Base-by-base conservation (phyloP, 2,113 vertebrate species). In the Oostethus manadensis region DNA sequence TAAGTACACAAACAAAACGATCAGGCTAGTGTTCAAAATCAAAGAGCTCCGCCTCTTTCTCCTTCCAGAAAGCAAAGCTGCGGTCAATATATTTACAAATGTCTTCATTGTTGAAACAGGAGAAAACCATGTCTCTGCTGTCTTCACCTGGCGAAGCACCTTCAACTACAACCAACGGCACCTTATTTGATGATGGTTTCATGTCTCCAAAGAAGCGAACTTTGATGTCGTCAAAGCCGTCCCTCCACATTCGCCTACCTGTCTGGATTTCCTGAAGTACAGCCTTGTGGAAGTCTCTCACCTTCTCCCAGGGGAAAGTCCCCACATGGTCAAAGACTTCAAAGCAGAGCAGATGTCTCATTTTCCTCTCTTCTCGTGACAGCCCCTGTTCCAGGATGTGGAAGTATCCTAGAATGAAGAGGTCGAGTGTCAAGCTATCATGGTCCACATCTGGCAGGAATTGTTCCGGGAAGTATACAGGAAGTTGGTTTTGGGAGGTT, bases 1-100 rank as follows among this genome's bases (percentile, higher is more conserved):
- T 20, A 43, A 75, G 35, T 56, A 60, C 60, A 69, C 16, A 20
- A 46, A 56, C 18, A 61, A 20, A 54, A 40, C 43, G 20, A 18
- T 22, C 58, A 43, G 33, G 14, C 38, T 59, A 78, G 14, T 83
- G 89, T 47, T 90, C 86, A 68, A 90, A 86, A 68, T 88, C 84
- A 88, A 97, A 96, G 68, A 99, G 85, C 83, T 98, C 96, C 0
- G 94, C 93, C 62, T 99, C 95, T 43, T 94, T 97, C 82, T 97
- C 94, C 76, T 98, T 99, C 96, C 96, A 99, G 82, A 98, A 99
- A 56, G 93, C 88, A 38, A 98, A 99, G 78, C 96, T 99, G 21
- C 94, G 92, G 66, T 94, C 89, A 1, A 98, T 94, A 76, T 93
- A 97, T 82, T 89, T 89, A 57, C 93, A 96, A 57, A 97, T 92